These are phyloP conservation scores for Bos indicus DNA, from an alignment of 2,113 vertebrate species.

Conservation along the genomic window DNA sequence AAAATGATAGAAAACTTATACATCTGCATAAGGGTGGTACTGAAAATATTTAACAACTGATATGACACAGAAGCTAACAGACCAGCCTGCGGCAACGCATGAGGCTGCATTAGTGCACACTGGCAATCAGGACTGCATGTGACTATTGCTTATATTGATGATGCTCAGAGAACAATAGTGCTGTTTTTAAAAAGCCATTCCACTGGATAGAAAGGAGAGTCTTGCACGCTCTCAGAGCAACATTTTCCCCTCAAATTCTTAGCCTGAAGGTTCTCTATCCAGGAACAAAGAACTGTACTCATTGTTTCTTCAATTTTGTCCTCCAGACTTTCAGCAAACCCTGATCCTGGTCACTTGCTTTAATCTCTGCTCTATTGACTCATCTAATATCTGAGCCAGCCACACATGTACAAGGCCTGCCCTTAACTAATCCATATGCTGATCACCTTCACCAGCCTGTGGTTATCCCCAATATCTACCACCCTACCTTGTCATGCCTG, in stretches of 20 bases:
- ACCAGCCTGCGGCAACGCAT: neutral
- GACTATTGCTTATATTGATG: neutral
- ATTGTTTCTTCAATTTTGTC: neutral
- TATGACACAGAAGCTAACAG: neutral
- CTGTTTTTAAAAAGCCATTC: neutral
- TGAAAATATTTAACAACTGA: constrained; percentile 5
- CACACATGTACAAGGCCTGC: neutral
- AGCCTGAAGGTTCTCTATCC: neutral
- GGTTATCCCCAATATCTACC: neutral
- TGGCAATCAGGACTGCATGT: neutral
- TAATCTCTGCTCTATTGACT: neutral
- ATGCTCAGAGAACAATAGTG: neutral
- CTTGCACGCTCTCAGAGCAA: neutral
- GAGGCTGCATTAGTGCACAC: neutral
- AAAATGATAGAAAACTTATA: neutral
- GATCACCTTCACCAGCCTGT: neutral
- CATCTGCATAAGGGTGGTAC: neutral
- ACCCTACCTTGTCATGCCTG: neutral
- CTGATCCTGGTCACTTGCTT: neutral
- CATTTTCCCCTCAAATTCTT: neutral
- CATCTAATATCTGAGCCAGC: neutral
- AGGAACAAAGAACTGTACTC: neutral
- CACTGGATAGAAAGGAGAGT: neutral
- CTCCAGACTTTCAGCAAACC: neutral
- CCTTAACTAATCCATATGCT: neutral